Percentiles rank a stretch among this genome's conserved stretches.
Evolutionary conservation across 2,888 invertebrate genomes (phyloP).

Genomic region (Scaptomyza cyrtandrae): DNA sequence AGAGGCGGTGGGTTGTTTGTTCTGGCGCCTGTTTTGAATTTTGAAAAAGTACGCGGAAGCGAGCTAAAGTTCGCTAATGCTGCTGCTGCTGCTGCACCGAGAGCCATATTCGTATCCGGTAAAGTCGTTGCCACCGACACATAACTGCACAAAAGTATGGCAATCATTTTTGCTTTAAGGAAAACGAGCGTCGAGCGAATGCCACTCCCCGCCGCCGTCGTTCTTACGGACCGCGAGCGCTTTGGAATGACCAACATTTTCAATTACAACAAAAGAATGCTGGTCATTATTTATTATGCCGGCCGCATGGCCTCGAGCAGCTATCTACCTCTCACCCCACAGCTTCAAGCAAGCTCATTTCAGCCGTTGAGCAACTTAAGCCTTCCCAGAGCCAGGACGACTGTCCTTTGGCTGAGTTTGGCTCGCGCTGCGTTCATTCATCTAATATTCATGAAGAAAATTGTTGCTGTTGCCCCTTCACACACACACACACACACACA

Average conservation of each 20-base stretch:
- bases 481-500: slow-evolving; percentile 6
- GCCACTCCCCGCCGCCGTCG: slow-evolving; percentile 45
- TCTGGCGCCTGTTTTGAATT: slow-evolving; percentile 75
- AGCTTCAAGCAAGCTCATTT: slow-evolving; percentile 55
- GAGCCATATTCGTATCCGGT: slow-evolving; percentile 15
- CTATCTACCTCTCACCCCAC: neutral
- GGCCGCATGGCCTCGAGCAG: slow-evolving; percentile 73
- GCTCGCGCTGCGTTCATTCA: slow-evolving; percentile 49
- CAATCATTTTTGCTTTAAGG: slow-evolving; percentile 82
- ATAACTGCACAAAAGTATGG: slow-evolving; percentile 79
- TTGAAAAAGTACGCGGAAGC: slow-evolving; percentile 78
- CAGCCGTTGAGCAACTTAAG: slow-evolving; percentile 66
- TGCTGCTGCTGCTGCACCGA: slow-evolving; percentile 23
- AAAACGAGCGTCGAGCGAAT: too few relatives aligned
- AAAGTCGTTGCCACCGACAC: slow-evolving; percentile 30
- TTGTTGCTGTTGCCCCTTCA: neutral
- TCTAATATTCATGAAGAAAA: slow-evolving; percentile 78
- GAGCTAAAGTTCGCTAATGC: slow-evolving; percentile 26
- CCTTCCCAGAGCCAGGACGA: slow-evolving; percentile 49
- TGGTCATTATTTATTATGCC: slow-evolving; percentile 82
- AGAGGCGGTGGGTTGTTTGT: slow-evolving; percentile 17
- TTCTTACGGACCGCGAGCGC: slow-evolving; percentile 15
- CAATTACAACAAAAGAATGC: slow-evolving; percentile 82
- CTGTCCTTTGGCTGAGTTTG: slow-evolving; percentile 49
- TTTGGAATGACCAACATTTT: slow-evolving; percentile 82